Evolutionary conservation across 2,888 invertebrate genomes (phyloP).

Genomic region (Acronicta alni): DNA sequence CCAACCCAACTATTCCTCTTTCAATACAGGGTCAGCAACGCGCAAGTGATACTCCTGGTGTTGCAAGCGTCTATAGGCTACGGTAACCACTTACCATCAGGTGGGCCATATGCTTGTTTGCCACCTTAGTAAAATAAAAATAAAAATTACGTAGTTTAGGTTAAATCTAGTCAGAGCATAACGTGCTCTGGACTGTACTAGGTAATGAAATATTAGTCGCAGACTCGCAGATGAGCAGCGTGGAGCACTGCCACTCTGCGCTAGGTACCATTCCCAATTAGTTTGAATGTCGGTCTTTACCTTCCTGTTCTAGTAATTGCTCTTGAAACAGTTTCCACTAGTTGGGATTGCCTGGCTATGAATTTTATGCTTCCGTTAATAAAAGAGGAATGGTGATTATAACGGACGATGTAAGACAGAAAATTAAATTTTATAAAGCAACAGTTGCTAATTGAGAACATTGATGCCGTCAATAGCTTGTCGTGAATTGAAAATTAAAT

Average conservation of each 20-base stretch:
- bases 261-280: conserved; percentile 15
- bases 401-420: neutral
- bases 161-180: too few species aligned
- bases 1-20: too few species aligned
- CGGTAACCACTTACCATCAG: too few species aligned
- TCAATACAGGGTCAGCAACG: too few species aligned
- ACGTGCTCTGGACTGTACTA: too few species aligned
- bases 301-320: conserved; percentile 12
- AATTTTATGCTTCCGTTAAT: conserved; percentile 3
- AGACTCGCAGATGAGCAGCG: neutral
- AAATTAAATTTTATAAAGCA: too few species aligned
- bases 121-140: too few species aligned
- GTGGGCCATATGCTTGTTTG: too few species aligned
- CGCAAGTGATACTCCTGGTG: too few species aligned
- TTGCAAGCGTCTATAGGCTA: too few species aligned
- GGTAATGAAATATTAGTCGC: conserved; percentile 15
- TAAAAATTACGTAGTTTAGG: too few species aligned
- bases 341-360: conserved; percentile 6
- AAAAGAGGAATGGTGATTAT: neutral
- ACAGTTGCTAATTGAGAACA: neutral
- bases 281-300: conserved; percentile 13
- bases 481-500: neutral
- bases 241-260: neutral
- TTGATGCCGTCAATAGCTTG: neutral
- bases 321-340: conserved; percentile 3